phyloP scores from a whole-genome alignment of 2,888 invertebrate species.

The Exephanes ischioxanthus region DNA sequence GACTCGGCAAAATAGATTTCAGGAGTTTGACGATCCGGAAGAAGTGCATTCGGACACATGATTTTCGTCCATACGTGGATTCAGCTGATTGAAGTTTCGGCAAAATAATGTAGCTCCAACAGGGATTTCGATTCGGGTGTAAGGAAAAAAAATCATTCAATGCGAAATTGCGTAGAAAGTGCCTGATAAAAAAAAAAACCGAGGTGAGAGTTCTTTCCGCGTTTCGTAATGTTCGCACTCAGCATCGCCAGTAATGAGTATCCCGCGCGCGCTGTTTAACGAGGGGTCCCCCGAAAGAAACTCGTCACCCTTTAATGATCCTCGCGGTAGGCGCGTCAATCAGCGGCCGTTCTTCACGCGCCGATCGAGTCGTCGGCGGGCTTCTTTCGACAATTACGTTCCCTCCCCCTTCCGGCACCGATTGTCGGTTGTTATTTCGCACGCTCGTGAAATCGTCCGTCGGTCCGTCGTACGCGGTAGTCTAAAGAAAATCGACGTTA shows the following conservation, averaged over 20 bases:
- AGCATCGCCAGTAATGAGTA: constrained; percentile 40
- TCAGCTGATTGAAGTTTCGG: too few species aligned
- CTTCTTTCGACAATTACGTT: constrained; percentile 42
- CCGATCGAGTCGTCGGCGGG: constrained; percentile 40
- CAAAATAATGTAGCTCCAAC: too few species aligned
- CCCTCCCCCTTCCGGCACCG: background rate
- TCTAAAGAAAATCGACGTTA: constrained; percentile 21
- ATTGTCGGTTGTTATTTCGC: constrained; percentile 11
- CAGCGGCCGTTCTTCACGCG: constrained; percentile 11
- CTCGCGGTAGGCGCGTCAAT: constrained; percentile 14
- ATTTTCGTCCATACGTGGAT: too few species aligned
- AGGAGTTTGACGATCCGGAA: too few species aligned
- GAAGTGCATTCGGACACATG: too few species aligned
- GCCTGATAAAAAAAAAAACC: background rate
- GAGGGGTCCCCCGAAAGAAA: constrained; percentile 13
- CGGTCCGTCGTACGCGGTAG: background rate
- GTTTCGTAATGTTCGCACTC: constrained; percentile 26
- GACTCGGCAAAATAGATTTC: too few species aligned
- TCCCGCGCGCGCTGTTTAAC: constrained; percentile 39
- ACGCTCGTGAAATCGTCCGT: constrained; percentile 18
- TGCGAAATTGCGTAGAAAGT: constrained; percentile 49
- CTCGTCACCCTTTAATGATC: constrained; percentile 34
- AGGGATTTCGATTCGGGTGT: background rate
- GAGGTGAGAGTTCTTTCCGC: constrained; percentile 24
- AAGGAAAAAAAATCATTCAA: constrained; percentile 7